phyloP scores from a whole-genome alignment of 2,113 vertebrate genomes.

The Neogobius melanostomus region DNA sequence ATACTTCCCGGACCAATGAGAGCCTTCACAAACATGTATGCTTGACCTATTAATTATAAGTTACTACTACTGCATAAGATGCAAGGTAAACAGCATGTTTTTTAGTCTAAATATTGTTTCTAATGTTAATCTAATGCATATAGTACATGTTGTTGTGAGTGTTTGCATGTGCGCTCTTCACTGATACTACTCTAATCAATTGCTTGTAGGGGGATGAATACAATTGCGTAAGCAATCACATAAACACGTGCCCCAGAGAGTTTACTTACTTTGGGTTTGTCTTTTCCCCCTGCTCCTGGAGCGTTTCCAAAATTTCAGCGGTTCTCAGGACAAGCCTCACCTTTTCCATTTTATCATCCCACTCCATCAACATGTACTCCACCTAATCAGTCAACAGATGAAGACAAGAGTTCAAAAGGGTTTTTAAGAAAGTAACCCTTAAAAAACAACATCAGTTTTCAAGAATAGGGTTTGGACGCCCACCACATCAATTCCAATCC shows the following conservation, averaged over 20 bases:
- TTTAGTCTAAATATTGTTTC: too few species aligned
- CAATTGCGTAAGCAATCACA: background rate
- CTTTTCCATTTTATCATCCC: constrained; percentile 89
- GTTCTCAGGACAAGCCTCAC: constrained; percentile 83
- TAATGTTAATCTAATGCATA: too few species aligned
- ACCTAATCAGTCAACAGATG: constrained; percentile 76
- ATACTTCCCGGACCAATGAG: too few species aligned
- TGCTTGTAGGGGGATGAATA: background rate
- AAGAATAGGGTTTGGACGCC: constrained; percentile 25
- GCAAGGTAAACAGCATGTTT: too few species aligned
- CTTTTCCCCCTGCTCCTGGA: constrained; percentile 93
- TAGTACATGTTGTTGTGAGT: too few species aligned
- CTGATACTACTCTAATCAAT: too few species aligned
- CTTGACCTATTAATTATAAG: too few species aligned
- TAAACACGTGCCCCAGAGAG: background rate
- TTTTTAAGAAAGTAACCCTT: background rate
- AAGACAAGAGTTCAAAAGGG: background rate
- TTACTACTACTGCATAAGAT: too few species aligned
- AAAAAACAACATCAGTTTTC: constrained; percentile 12
- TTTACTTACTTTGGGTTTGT: constrained; percentile 92
- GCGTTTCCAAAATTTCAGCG: constrained; percentile 84
- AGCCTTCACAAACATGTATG: too few species aligned
- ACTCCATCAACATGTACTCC: constrained; percentile 94
- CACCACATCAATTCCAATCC: constrained; percentile 63
- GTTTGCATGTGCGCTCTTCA: too few species aligned